Evolutionary conservation across 2,888 invertebrate genomes (phyloP), one percentile per base, ranked within the genome.

Genomic region (Mesodorylaimus sp.): DNA sequence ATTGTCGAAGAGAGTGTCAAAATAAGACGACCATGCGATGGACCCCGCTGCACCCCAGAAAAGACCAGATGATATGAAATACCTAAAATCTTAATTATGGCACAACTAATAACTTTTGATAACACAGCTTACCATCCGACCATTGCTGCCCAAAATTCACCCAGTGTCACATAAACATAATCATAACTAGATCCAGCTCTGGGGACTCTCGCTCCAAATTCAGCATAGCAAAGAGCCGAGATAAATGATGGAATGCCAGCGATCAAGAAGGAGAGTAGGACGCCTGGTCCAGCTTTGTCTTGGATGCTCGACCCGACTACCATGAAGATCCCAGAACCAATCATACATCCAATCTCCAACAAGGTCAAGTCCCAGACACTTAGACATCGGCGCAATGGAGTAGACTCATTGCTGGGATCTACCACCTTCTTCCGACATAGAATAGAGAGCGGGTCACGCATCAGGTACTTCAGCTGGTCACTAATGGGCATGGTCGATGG

Each of bases 91-190:
- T n/a, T n/a, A n/a, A n/a, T n/a, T n/a, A n/a, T n/a, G n/a, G n/a
- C n/a, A n/a, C n/a, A n/a, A n/a, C n/a, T 85, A 53, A 86, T 83
- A 37, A 83, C 77, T 68, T 86, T 84, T 66, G 86, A 86, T 47
- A 66, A 48, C 1, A 64, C 51, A 37, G 63, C 57, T 52, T 61
- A 65, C 65, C 65, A 65, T 1, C 66, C 66, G 3, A 66, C 59
- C 10, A 89, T 76, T 72, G 89, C 91, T 52, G 89, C 89, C 65
- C 88, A 79, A 68, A 91, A 83, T 69, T 91, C 89, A 44, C 91
- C 91, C 51, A 89, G 87, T 3, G 88, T 85, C 54, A 88, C 87
- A 71, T 89, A 91, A 57, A 85, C 83, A 74, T 91, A 91, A 76
- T 84, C 84, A 55, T 72, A 71, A 19, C 68, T 66, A 2, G 68